Evolutionary conservation across 2,888 invertebrate species (phyloP).

Genomic region (Lagria hirta): DNA sequence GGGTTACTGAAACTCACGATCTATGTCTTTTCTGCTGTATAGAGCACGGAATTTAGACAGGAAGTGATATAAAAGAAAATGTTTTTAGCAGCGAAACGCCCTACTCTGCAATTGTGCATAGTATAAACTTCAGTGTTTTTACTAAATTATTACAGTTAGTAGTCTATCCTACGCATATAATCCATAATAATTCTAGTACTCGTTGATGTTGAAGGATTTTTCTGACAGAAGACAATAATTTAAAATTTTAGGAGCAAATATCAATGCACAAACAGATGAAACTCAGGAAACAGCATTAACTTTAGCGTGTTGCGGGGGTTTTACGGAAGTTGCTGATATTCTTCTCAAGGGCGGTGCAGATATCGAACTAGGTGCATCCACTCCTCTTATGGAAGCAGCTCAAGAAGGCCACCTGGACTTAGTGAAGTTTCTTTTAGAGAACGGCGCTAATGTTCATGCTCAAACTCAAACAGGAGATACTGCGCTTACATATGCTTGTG

Average conservation of each 20-base stretch:
- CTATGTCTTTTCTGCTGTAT: too few species aligned
- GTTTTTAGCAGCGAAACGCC: too few species aligned
- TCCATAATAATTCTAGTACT: too few species aligned
- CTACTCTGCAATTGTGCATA: too few species aligned
- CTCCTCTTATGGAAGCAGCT: constrained; percentile 97
- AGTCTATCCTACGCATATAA: too few species aligned
- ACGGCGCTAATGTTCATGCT: constrained; percentile 88
- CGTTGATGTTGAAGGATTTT: too few species aligned
- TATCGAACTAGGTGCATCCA: constrained; percentile 91
- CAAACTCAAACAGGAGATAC: constrained; percentile 84
- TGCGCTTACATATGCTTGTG: constrained; percentile 95
- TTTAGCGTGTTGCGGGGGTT: constrained; percentile 92
- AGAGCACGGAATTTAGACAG: too few species aligned
- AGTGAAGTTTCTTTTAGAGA: constrained; percentile 81
- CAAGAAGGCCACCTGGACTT: constrained; percentile 97
- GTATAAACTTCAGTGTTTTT: too few species aligned
- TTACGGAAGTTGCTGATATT: constrained; percentile 93
- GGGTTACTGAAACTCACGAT: too few species aligned
- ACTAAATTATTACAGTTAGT: too few species aligned
- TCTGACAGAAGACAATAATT: constrained; percentile 20
- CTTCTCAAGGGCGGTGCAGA: constrained; percentile 94
- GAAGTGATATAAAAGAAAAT: too few species aligned
- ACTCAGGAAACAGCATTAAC: constrained; percentile 96
- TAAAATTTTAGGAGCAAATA: constrained; percentile 81
- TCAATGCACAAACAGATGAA: constrained; percentile 98